Percentiles rank a stretch among this genome's conserved stretches.
These are phyloP conservation scores for Hyposoter dolosus DNA, from an alignment of 2,888 invertebrate genomes.

Conservation along the genomic window DNA sequence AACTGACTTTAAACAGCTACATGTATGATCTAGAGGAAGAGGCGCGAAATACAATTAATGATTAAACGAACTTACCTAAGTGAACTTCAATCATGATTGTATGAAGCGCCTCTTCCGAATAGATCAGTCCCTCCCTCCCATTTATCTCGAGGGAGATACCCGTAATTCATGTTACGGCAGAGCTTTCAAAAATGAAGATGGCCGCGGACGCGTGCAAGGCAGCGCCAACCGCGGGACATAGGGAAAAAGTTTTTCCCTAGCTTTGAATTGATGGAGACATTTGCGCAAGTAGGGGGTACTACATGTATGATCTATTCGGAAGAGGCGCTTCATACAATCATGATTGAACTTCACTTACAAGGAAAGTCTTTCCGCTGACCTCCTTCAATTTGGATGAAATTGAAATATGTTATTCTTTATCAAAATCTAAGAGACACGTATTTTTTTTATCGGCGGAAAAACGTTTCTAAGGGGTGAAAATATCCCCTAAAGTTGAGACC, in stretches of 20 bases:
- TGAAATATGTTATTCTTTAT: too few relatives aligned
- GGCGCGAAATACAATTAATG: conserved; percentile 49
- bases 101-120: conserved; percentile 45
- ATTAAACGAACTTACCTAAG: conserved; percentile 46
- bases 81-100: too few relatives aligned
- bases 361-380: too few relatives aligned
- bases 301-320: conserved; percentile 42
- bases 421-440: too few relatives aligned
- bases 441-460: too few relatives aligned
- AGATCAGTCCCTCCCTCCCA: conserved; percentile 47
- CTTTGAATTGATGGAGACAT: conserved; percentile 34
- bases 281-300: conserved; percentile 32
- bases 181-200: conserved; percentile 41
- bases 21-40: conserved; percentile 52
- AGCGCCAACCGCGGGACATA: conserved; percentile 5
- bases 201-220: conserved; percentile 35
- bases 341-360: too few relatives aligned
- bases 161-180: conserved; percentile 15
- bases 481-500: too few relatives aligned
- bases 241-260: conserved; percentile 15
- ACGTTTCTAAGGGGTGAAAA: too few relatives aligned
- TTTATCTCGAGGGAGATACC: conserved; percentile 22
- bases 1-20: conserved; percentile 53
- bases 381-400: too few relatives aligned
- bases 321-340: conserved; percentile 36